Conservation (phyloP, 2,888 invertebrate genomes). For the Smittia sp. region DNA sequence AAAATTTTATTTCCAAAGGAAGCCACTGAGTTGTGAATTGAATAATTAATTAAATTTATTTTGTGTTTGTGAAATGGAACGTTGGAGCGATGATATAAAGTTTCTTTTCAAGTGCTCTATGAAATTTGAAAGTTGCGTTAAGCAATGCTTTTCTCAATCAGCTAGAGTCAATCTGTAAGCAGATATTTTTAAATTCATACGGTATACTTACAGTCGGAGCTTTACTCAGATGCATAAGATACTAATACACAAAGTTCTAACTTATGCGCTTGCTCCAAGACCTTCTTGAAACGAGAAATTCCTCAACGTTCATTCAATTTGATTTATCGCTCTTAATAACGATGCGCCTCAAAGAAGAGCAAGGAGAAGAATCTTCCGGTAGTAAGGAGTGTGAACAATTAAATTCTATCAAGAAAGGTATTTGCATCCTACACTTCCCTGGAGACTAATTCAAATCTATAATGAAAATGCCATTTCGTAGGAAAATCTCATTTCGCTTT, state of each 20-base stretch:
- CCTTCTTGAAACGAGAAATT: slow-evolving; percentile 26
- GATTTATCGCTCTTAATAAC: slow-evolving; percentile 31
- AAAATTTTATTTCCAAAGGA: slow-evolving; percentile 36
- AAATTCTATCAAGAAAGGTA: slow-evolving; percentile 37
- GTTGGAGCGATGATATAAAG: not conserved
- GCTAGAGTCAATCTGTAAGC: too few species aligned
- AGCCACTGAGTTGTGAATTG: slow-evolving; percentile 38
- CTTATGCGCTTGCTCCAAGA: slow-evolving; percentile 27
- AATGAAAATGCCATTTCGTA: slow-evolving; percentile 40
- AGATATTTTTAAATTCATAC: too few species aligned
- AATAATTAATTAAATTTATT: slow-evolving; percentile 36
- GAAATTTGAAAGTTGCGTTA: slow-evolving; percentile 12
- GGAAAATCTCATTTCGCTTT: slow-evolving; percentile 29
- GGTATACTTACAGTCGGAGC: too few species aligned
- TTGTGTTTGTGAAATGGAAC: slow-evolving; percentile 11
- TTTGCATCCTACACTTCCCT: slow-evolving; percentile 34
- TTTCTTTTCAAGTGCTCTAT: not conserved
- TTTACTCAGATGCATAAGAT: too few species aligned
- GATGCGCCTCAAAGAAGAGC: not conserved
- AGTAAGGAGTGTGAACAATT: slow-evolving; percentile 25
- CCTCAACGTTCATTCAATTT: slow-evolving; percentile 33
- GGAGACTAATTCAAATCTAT: slow-evolving; percentile 38
- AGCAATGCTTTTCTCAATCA: too few species aligned
- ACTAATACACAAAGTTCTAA: not conserved
- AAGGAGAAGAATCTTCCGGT: not conserved